Evolutionary conservation across 2,888 invertebrate genomes (phyloP).

Genomic region (Heteropelma amictum): DNA sequence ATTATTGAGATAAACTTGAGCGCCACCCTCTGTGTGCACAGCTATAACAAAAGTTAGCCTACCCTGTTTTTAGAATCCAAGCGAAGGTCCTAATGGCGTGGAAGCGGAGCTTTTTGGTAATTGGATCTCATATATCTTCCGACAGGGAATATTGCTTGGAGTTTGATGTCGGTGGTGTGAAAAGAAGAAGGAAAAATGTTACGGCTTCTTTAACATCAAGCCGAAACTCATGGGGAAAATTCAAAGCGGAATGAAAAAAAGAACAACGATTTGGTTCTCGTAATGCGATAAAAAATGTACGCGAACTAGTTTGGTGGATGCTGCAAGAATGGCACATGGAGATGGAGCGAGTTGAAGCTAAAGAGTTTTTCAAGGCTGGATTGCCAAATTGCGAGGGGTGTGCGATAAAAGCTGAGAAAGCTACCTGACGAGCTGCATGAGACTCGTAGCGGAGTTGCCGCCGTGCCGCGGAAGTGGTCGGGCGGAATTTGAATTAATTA

Average conservation of each 20-base stretch:
- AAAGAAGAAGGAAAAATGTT: too few species aligned
- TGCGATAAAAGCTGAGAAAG: constrained; percentile 1
- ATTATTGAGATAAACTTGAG: too few species aligned
- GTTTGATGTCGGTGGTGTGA: too few species aligned
- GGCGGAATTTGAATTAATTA: constrained; percentile 71
- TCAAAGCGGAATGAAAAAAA: neutral
- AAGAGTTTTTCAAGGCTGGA: constrained; percentile 28
- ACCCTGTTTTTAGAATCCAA: too few species aligned
- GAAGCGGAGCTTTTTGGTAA: too few species aligned
- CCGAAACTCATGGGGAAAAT: neutral
- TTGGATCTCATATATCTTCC: too few species aligned
- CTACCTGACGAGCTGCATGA: constrained; percentile 44
- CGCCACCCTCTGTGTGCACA: too few species aligned
- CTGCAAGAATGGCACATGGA: constrained; percentile 6
- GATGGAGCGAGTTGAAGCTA: constrained; percentile 14
- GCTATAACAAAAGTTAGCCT: too few species aligned
- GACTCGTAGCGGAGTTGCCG: constrained; percentile 49
- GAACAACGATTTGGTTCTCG: neutral
- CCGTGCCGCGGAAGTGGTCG: constrained; percentile 55
- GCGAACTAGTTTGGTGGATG: neutral
- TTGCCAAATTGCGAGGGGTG: constrained; percentile 46
- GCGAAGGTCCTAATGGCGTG: too few species aligned
- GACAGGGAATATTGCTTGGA: too few species aligned
- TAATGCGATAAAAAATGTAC: constrained; percentile 40
- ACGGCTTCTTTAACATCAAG: too few species aligned